A percentile compares a stretch with the other conserved stretches of the same genome.
Conservation (phyloP, 2,888 invertebrate genomes). For the Platerodrilus igneus region DNA sequence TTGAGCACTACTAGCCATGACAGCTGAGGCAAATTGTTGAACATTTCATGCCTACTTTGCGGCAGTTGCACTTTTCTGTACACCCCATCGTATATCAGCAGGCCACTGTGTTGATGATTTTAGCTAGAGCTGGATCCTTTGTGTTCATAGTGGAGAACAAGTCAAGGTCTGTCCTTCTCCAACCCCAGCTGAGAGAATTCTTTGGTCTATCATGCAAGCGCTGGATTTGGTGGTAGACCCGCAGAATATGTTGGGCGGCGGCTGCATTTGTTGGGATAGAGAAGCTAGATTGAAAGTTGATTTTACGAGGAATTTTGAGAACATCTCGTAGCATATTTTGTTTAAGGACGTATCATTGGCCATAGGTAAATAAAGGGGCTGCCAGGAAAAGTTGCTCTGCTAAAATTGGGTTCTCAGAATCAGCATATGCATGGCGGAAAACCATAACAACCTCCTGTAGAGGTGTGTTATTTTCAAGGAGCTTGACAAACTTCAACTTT, state of each 20-base stretch:
- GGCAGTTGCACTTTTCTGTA: background rate
- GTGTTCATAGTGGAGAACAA: too few relatives aligned
- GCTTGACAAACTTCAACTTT: too few relatives aligned
- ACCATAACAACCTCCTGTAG: too few relatives aligned
- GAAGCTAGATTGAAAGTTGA: too few relatives aligned
- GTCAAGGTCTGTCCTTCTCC: conserved; percentile 1
- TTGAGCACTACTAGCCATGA: conserved; percentile 6
- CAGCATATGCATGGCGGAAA: conserved; percentile 7
- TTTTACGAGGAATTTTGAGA: too few relatives aligned
- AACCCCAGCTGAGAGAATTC: conserved; percentile 8
- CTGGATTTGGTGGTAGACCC: conserved; percentile 1
- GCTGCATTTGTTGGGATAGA: too few relatives aligned
- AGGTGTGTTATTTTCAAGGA: too few relatives aligned
- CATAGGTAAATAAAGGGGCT: too few relatives aligned
- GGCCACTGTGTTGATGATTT: conserved; percentile 1
- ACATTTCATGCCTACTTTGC: too few relatives aligned
- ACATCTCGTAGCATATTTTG: too few relatives aligned
- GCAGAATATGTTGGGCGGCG: conserved; percentile 2
- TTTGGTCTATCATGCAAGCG: conserved; percentile 1
- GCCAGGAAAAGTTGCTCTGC: too few relatives aligned
- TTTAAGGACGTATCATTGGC: conserved; percentile 2
- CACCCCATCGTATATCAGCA: background rate
- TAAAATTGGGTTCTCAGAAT: conserved; percentile 6
- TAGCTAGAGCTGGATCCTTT: too few relatives aligned
- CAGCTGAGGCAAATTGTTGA: conserved; percentile 1